Conservation (phyloP, 2,797 vertebrate genomes). For the Chelmon rostratus region DNA sequence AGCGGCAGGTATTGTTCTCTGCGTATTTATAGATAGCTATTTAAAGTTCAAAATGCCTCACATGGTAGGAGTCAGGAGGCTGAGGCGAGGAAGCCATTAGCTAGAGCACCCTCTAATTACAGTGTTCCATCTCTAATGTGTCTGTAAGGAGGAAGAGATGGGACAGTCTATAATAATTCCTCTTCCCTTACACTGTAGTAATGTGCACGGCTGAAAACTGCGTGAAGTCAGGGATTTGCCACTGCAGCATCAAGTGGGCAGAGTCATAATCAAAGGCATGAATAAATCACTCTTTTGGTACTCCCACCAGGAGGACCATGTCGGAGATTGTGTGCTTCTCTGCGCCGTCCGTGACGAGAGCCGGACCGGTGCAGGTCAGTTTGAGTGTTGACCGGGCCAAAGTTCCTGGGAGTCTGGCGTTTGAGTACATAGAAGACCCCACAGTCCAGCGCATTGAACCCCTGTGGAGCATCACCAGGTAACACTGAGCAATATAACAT, state of each 20-base stretch:
- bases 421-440: conserved; percentile 95
- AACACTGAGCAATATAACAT: conserved; percentile 24
- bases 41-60: conserved; percentile 74
- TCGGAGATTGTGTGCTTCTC: conserved; percentile 94
- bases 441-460: conserved; percentile 95
- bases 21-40: conserved; percentile 80
- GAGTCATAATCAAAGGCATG: conserved; percentile 49
- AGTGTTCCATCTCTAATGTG: conserved; percentile 83
- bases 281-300: conserved; percentile 45
- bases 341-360: conserved; percentile 88
- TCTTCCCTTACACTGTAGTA: conserved; percentile 33
- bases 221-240: conserved; percentile 52
- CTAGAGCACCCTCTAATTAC: conserved; percentile 85
- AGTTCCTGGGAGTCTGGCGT: conserved; percentile 88
- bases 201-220: conserved; percentile 55
- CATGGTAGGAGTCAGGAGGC: conserved; percentile 68
- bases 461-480: conserved; percentile 97
- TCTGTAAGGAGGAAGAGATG: conserved; percentile 81
- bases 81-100: conserved; percentile 73
- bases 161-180: conserved; percentile 66
- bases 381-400: conserved; percentile 91
- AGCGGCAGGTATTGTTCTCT: conserved; percentile 57
- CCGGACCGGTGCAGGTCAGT: conserved; percentile 88
- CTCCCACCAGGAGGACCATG: conserved; percentile 85
- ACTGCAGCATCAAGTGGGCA: conserved; percentile 41